Evolutionary conservation across 2,113 vertebrate species (phyloP).

Genomic region (Patagioenas fasciata): DNA sequence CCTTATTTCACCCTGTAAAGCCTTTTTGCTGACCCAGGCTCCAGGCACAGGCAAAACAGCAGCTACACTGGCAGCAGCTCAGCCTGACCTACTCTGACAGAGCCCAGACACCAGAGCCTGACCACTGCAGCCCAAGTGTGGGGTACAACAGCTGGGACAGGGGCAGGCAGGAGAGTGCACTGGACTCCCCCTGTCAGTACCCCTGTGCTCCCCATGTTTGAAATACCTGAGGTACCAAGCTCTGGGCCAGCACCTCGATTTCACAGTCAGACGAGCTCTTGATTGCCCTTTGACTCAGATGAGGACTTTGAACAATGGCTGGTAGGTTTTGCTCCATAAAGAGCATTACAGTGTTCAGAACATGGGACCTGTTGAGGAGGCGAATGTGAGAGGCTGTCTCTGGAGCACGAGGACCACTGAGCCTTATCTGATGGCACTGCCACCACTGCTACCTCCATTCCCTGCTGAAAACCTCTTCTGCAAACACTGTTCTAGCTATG

Average conservation of each 20-base stretch:
- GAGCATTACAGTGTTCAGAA: background rate
- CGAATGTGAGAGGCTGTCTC: background rate
- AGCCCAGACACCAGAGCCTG: background rate
- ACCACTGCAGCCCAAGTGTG: background rate
- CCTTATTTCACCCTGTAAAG: background rate
- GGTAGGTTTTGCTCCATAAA: background rate
- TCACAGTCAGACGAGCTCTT: background rate
- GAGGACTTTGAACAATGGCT: background rate
- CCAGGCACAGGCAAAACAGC: background rate
- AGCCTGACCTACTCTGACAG: background rate
- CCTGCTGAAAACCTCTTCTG: background rate
- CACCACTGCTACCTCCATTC: too few species aligned
- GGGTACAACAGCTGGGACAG: background rate
- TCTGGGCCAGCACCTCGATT: background rate
- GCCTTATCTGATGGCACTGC: background rate
- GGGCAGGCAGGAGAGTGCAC: background rate
- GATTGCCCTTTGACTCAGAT: background rate
- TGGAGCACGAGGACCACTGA: background rate
- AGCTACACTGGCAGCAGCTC: background rate
- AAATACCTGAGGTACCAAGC: background rate
- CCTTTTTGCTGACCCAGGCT: background rate
- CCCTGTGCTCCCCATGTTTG: background rate
- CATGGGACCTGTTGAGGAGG: fast-evolving
- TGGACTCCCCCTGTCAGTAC: background rate
- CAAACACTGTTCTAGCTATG: background rate